phyloP scores from a whole-genome alignment of 2,888 invertebrate genomes.

The Philereme vetulata region DNA sequence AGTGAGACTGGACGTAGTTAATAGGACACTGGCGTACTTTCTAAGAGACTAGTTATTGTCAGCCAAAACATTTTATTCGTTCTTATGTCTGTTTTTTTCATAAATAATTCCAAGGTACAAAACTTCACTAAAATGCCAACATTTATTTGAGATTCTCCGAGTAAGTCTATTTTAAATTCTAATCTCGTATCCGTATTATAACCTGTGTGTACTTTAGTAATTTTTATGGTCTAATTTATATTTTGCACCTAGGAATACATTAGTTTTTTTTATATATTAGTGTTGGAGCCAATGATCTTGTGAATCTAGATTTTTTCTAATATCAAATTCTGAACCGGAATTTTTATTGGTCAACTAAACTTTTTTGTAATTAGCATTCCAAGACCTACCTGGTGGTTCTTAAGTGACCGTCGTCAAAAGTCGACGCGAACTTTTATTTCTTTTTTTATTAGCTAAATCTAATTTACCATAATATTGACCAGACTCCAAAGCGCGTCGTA shows the following conservation, averaged over 20 bases:
- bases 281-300: slow-evolving; percentile 33
- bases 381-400: slow-evolving; percentile 13
- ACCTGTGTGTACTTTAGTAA: slow-evolving; percentile 28
- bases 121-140: slow-evolving; percentile 10
- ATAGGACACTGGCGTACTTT: too few relatives aligned
- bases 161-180: slow-evolving; percentile 22
- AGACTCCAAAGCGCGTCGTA: too few relatives aligned
- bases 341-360: slow-evolving; percentile 22
- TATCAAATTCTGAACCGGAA: slow-evolving; percentile 9
- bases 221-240: slow-evolving; percentile 36
- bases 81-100: background rate
- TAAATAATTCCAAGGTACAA: slow-evolving; percentile 6
- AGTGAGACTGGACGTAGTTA: too few relatives aligned
- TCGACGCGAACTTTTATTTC: background rate
- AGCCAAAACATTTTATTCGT: too few relatives aligned
- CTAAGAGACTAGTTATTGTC: too few relatives aligned
- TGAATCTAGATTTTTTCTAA: slow-evolving; percentile 31
- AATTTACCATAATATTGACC: slow-evolving; percentile 9
- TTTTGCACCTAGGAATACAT: slow-evolving; percentile 35
- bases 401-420: slow-evolving; percentile 19
- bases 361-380: slow-evolving; percentile 20
- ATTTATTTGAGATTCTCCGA: slow-evolving; percentile 10
- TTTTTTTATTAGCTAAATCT: slow-evolving; percentile 12
- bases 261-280: slow-evolving; percentile 31
- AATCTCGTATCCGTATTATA: slow-evolving; percentile 22